Conservation (phyloP, 2,113 vertebrate genomes). For the Nothocercus nigrocapillus region DNA sequence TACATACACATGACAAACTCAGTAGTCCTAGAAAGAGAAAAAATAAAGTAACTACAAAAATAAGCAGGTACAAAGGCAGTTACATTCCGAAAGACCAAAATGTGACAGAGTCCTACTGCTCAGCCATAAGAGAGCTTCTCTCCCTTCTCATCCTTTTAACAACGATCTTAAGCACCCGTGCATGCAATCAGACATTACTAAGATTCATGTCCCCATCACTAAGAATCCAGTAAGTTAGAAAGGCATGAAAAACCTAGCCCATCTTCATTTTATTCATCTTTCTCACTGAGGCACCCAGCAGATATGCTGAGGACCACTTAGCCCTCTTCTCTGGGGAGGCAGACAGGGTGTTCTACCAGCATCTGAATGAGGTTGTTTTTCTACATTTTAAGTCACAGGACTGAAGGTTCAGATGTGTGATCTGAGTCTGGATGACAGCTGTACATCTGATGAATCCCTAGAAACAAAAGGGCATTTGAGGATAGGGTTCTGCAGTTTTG, state of each 20-base stretch:
- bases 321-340: background rate
- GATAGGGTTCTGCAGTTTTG: background rate
- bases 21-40: background rate
- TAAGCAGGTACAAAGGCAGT: background rate
- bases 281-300: background rate
- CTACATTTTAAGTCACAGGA: rapidly evolving
- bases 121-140: rapidly evolving
- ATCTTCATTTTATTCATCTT: background rate
- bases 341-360: background rate
- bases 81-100: background rate
- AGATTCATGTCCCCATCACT: background rate
- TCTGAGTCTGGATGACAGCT: no score
- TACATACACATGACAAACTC: background rate
- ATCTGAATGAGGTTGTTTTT: background rate
- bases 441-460: background rate
- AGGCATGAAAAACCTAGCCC: background rate
- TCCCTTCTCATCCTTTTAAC: background rate
- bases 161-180: background rate
- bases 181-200: background rate
- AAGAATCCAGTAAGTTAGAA: background rate
- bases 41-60: background rate
- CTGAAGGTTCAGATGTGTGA: background rate
- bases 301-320: rapidly evolving
- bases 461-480: background rate
- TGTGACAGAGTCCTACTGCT: background rate